Evolutionary conservation across 2,113 vertebrate genomes (phyloP), one percentile per base, ranked within the genome.

Genomic region (Xyliphius kryptos): DNA sequence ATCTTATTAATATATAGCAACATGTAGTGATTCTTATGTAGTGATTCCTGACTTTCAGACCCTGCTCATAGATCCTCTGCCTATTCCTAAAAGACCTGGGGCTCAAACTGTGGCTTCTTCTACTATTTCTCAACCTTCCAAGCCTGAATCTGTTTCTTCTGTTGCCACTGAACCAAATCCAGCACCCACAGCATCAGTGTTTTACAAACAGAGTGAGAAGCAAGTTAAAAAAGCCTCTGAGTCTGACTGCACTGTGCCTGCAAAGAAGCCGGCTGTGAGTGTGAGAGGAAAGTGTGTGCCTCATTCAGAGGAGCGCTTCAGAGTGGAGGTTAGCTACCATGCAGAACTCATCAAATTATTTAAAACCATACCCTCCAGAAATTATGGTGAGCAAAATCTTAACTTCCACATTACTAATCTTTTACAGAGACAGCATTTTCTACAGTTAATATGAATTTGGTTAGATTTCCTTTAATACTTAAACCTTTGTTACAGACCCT

Each of bases 331-430:
- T 4, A 78, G 90, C 11, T 99, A 95, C 76, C 85, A 90, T 1
- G 77, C 83, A 1, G 83, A 90, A 16, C 92, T 99, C 38, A 77
- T 99, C 53, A 72, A 82, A 2, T 70, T 90, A 59, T 98, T 97
- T 69, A 96, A 95, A 83, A 87, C 71, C 16, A 84, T 97, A 13
- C 87, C 92, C 15, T 96, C 91, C 61, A 93, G 86, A 77, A 87
- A 5, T 60, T 19, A 22, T 22, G 17, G 3, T 53, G 12, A 41
- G n/a, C 8, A 21, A 20, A 17, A 55, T 17, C 40, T 41, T 9
- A 41, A 26, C 22, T 26, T 26, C 22, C 22, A 26, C 22, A 3
- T 13, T 3, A 41, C 2, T 41, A 8, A 41, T 13, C 40, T 41
- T 13, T 3, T 41, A 41, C 12, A 41, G 5, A 3, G 40, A 13